Evolutionary conservation across 2,113 vertebrate species (phyloP).

Genomic region (Cettia cetti): DNA sequence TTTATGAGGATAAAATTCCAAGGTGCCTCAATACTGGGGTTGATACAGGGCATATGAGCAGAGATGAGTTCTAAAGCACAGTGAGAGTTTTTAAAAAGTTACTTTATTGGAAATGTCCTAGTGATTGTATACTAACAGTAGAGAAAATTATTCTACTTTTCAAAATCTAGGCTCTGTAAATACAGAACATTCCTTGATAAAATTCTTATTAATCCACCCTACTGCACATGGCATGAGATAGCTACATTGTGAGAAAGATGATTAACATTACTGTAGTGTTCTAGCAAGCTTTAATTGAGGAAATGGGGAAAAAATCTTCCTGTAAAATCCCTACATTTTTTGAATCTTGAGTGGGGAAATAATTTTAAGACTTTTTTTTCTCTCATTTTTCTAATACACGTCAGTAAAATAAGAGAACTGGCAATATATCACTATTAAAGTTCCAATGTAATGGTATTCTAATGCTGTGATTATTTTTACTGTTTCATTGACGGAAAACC

Average conservation of each 20-base stretch:
- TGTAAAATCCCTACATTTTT: background rate
- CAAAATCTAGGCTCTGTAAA: background rate
- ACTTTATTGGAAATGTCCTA: background rate
- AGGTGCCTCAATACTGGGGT: background rate
- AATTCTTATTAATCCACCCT: background rate
- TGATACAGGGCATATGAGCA: background rate
- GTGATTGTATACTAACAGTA: background rate
- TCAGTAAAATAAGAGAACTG: background rate
- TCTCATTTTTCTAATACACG: background rate
- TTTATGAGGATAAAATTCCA: background rate
- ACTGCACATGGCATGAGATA: background rate
- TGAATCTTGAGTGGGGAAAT: background rate
- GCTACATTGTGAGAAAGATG: background rate
- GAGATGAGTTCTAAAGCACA: background rate
- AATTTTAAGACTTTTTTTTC: background rate
- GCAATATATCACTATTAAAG: background rate
- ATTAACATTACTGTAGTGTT: background rate
- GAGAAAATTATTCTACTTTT: background rate
- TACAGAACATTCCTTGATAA: background rate
- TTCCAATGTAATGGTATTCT: background rate
- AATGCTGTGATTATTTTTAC: constrained; percentile 3
- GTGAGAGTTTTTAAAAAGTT: background rate
- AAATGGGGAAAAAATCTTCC: background rate
- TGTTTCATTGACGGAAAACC: background rate
- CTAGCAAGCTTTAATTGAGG: background rate